Evolutionary conservation across 2,888 invertebrate genomes (phyloP).

Genomic region (Phyllotreta striolata): DNA sequence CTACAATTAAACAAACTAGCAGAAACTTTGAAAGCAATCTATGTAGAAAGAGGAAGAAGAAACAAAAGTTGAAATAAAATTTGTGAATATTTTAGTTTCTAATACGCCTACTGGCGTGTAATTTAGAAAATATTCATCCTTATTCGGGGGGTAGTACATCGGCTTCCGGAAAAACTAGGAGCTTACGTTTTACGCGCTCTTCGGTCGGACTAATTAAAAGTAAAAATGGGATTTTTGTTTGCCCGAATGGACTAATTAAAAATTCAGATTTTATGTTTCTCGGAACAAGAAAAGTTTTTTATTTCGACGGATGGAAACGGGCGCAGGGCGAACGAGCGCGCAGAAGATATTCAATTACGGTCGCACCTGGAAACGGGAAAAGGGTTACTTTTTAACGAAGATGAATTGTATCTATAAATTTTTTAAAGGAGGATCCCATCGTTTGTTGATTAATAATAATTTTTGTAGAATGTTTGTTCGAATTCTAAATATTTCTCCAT

Average conservation of each 20-base stretch:
- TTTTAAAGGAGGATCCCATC: no score
- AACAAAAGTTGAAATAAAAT: no score
- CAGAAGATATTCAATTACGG: slow-evolving; percentile 26
- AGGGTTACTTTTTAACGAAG: background rate
- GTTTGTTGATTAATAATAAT: no score
- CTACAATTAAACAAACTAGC: slow-evolving; percentile 11
- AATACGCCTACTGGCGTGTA: background rate
- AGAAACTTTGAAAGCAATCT: background rate
- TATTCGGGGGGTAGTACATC: slow-evolving; percentile 18
- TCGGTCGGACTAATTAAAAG: slow-evolving; percentile 57
- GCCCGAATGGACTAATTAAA: slow-evolving; percentile 60
- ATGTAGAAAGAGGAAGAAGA: background rate
- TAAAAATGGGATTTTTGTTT: slow-evolving; percentile 62
- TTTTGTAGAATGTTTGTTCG: no score
- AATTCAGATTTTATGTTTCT: slow-evolving; percentile 57
- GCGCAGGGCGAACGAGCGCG: slow-evolving; percentile 2
- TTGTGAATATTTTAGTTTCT: no score
- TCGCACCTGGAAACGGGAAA: slow-evolving; percentile 7
- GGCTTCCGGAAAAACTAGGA: slow-evolving; percentile 36
- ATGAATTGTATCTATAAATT: no score
- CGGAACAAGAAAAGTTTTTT: slow-evolving; percentile 49
- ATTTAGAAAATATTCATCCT: slow-evolving; percentile 3
- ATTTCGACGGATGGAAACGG: slow-evolving; percentile 38
- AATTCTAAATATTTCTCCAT: no score
- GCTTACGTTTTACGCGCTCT: slow-evolving; percentile 44